Evolutionary conservation across 2,113 vertebrate genomes (phyloP), one percentile per base, ranked within the genome.

Genomic region (Rhabdomys dilectus): DNA sequence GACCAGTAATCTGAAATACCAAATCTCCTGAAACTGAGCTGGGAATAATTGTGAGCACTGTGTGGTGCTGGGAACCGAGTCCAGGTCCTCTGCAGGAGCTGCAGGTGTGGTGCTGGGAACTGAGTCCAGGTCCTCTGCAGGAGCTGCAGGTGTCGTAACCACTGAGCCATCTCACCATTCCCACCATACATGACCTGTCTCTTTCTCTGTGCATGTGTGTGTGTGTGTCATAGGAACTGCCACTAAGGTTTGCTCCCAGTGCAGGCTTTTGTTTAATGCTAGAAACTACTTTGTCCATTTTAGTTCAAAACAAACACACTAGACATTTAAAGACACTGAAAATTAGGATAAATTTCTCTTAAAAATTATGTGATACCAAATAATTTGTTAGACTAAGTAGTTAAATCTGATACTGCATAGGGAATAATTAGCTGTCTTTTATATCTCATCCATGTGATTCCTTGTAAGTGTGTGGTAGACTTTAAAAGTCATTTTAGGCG

Each of bases 401-500:
- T 64, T 82, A 96, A 97, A 53, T 39, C 2, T 82, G 53, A 45
- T 78, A 96, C 93, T 97, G 4, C 86, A 82, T 39, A 29, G 78
- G 68, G 81, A 94, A 12, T 1, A 80, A 66, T 91, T 89, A 36
- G 42, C 22, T 90, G 13, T 15, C 82, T 80, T 91, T 48, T 92
- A 42, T 9, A 39, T 60, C 60, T 75, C 66, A 53, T 88, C 22
- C 48, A 66, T 42, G 66, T 72, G 42, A 66, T 86, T 84, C 16
- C 72, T 91, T 94, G 89, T 91, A 6, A 84, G 70, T 39, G 1
- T 29, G 81, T 94, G 51, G 39, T 70, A 9, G 97, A 62, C 87
- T 88, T 19, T 13, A 93, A 91, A 94, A 95, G 88, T 72, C 77
- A 51, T 89, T 96, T 68, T 95, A 68, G 42, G n/a, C 95, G 2